phyloP scores from a whole-genome alignment of 2,113 vertebrate species.

The Sphaerodactylus townsendi region DNA sequence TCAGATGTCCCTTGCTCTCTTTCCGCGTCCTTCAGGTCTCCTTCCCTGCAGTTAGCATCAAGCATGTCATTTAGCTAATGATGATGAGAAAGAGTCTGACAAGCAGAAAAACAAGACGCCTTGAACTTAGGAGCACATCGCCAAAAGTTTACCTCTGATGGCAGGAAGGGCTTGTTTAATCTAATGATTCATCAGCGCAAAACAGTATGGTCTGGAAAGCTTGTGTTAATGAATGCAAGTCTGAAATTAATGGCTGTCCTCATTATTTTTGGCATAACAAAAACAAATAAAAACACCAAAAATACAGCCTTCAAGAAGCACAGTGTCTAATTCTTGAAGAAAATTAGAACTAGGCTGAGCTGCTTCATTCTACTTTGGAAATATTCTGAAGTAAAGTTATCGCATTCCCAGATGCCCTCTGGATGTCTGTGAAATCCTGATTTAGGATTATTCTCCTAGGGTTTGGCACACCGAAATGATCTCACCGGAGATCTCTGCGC shows the following conservation, averaged over 20 bases:
- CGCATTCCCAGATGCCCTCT: background rate
- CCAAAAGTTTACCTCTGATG: background rate
- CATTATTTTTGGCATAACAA: background rate
- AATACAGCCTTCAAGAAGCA: background rate
- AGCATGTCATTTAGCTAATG: background rate
- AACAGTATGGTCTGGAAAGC: background rate
- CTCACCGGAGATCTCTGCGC: too few relatives aligned
- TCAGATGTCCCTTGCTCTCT: background rate
- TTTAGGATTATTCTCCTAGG: background rate
- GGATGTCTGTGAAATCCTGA: background rate
- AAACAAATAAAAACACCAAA: background rate
- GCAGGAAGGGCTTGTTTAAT: background rate
- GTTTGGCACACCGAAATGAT: background rate
- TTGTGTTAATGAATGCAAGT: background rate
- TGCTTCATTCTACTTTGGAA: background rate
- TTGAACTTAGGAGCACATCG: background rate
- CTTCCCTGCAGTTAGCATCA: background rate
- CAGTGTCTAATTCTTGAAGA: background rate
- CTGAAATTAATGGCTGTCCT: background rate
- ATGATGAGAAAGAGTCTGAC: background rate
- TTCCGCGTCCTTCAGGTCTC: background rate
- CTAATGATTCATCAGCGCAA: background rate
- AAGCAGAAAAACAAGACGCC: background rate
- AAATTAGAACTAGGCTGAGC: background rate
- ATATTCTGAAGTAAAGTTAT: background rate